These are phyloP conservation scores for Sarcophilus harrisii DNA, from an alignment of 2,797 vertebrate species.

Conservation along the genomic window DNA sequence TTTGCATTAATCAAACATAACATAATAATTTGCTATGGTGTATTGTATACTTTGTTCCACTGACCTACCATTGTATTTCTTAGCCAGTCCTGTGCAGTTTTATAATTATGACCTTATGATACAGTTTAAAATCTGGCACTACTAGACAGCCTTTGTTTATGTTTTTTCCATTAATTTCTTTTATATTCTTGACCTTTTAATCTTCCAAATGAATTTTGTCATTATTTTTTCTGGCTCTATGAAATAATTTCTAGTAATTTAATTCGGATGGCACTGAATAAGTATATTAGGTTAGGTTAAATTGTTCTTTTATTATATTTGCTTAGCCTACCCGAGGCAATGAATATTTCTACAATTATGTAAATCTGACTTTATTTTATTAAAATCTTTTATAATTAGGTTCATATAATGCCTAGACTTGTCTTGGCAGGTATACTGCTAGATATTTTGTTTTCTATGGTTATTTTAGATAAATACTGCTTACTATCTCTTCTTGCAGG, in stretches of 20 bases:
- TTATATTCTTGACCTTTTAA: neutral
- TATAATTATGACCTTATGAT: neutral
- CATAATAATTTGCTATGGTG: neutral
- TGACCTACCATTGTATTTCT: neutral
- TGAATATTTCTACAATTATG: too few relatives aligned
- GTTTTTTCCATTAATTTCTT: neutral
- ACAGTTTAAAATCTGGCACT: neutral
- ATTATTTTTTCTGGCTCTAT: neutral
- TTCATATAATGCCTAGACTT: too few relatives aligned
- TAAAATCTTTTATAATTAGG: too few relatives aligned
- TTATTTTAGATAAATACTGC: too few relatives aligned
- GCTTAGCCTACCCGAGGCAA: too few relatives aligned
- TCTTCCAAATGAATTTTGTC: neutral
- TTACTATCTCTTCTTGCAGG: too few relatives aligned
- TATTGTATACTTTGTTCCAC: neutral
- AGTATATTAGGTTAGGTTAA: too few relatives aligned
- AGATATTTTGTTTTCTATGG: too few relatives aligned
- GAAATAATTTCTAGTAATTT: neutral
- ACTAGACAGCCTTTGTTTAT: neutral
- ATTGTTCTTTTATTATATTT: too few relatives aligned
- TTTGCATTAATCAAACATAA: neutral
- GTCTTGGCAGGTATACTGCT: too few relatives aligned
- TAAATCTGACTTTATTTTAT: too few relatives aligned
- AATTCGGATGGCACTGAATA: too few relatives aligned
- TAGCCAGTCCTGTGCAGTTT: neutral